Conservation (phyloP, 2,888 invertebrate genomes). For the Diogma glabrata region DNA sequence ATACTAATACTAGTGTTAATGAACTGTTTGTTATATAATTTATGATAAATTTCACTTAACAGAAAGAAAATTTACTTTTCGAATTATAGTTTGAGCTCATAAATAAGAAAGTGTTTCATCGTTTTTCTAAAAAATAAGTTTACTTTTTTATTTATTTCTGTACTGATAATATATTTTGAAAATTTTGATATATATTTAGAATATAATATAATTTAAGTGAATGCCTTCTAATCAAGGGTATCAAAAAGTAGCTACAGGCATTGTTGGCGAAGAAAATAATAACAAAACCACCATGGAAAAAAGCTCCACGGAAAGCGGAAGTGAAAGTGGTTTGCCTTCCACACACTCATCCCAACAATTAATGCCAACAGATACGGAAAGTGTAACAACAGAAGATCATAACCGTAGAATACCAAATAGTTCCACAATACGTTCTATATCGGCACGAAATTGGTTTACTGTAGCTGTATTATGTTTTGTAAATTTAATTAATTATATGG, state of each 20-base stretch:
- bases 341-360: slow-evolving; percentile 35
- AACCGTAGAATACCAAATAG: neutral
- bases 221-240: slow-evolving; percentile 9
- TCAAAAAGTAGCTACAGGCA: slow-evolving; percentile 7
- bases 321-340: slow-evolving; percentile 25
- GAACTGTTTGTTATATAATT: no score
- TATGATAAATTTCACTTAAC: no score
- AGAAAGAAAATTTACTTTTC: no score
- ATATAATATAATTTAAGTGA: no score
- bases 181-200: no score
- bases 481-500: slow-evolving; percentile 99
- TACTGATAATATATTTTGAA: no score
- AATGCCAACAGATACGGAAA: slow-evolving; percentile 28
- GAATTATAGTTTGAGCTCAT: no score
- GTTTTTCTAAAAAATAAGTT: no score
- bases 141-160: no score
- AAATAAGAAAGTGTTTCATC: no score
- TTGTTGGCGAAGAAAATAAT: slow-evolving; percentile 2
- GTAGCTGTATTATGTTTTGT: slow-evolving; percentile 78
- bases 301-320: slow-evolving; percentile 1
- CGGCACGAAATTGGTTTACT: slow-evolving; percentile 39
- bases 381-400: slow-evolving; percentile 20
- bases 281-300: slow-evolving; percentile 6
- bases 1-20: no score
- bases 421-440: slow-evolving; percentile 10